Percentiles rank a stretch among this genome's conserved stretches.
phyloP scores from a whole-genome alignment of 2,113 vertebrate species.

The Circaetus cinerascens region DNA sequence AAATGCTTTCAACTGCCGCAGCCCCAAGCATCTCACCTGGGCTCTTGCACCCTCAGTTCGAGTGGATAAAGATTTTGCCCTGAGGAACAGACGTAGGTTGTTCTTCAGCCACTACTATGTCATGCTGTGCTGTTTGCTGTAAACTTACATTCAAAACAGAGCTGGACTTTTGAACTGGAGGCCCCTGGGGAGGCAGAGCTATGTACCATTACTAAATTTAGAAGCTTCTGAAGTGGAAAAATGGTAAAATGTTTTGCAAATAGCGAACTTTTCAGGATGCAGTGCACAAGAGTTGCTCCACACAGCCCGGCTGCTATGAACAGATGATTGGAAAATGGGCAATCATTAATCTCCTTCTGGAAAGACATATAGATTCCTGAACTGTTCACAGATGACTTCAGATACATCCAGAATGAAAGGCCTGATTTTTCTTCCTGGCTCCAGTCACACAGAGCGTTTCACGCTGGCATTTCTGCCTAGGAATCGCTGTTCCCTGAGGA shows the following conservation, averaged over 20 bases:
- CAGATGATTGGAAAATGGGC: not conserved
- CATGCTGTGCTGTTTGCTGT: not conserved
- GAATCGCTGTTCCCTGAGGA: not conserved
- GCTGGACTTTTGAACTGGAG: slow-evolving; percentile 54
- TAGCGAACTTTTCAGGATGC: slow-evolving; percentile 19
- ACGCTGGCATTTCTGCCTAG: not conserved
- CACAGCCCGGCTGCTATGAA: not conserved
- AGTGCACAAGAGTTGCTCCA: not conserved
- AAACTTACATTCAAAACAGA: slow-evolving; percentile 41
- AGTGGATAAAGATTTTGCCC: not conserved
- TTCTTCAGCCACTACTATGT: not conserved
- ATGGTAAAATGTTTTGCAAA: slow-evolving; percentile 45
- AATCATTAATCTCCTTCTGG: not conserved
- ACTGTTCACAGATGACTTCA: not conserved
- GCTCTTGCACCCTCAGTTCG: not conserved
- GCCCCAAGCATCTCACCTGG: not conserved
- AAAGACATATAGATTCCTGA: not conserved
- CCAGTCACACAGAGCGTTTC: not conserved
- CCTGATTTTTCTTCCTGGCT: not conserved
- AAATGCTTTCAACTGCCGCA: not conserved
- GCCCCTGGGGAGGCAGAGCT: not conserved
- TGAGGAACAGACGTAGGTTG: not conserved
- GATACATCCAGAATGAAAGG: not conserved
- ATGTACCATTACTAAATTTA: slow-evolving; percentile 59
- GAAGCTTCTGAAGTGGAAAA: slow-evolving; percentile 33